phyloP scores from a whole-genome alignment of 2,113 vertebrate genomes.

The Candoia aspera region DNA sequence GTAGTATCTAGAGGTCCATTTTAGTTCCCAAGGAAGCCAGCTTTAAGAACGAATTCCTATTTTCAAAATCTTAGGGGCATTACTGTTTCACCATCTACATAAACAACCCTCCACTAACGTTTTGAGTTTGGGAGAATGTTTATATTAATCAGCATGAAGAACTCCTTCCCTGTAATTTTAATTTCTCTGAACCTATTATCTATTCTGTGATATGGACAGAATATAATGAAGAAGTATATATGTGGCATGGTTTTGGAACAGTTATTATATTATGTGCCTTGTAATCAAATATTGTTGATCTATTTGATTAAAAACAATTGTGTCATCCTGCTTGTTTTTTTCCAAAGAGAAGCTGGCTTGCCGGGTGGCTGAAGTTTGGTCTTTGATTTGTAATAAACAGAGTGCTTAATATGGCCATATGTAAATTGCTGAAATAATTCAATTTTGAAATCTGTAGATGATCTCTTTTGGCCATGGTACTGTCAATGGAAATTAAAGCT shows the following conservation, averaged over 20 bases:
- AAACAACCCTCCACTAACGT: neutral
- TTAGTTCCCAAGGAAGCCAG: neutral
- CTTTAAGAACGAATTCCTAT: neutral
- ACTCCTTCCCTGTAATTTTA: neutral
- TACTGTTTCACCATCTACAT: neutral
- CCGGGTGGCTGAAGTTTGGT: neutral
- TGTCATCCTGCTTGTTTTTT: neutral
- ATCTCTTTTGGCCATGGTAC: constrained; percentile 45
- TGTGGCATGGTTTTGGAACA: neutral
- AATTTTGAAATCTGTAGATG: constrained; percentile 63
- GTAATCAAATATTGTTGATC: neutral
- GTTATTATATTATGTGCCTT: neutral
- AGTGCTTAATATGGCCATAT: constrained; percentile 12
- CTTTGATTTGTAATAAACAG: constrained; percentile 1
- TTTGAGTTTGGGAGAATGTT: neutral
- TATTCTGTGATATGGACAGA: neutral
- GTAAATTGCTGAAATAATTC: constrained; percentile 47
- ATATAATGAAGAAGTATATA: neutral
- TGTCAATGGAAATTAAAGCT: constrained; percentile 54
- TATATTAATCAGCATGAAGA: neutral
- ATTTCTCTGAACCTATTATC: neutral
- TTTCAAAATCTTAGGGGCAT: neutral
- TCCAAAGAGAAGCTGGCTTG: neutral
- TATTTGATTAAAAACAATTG: neutral
- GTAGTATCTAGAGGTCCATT: neutral